Conservation (phyloP, 2,888 invertebrate species). For the Dicycla oo region DNA sequence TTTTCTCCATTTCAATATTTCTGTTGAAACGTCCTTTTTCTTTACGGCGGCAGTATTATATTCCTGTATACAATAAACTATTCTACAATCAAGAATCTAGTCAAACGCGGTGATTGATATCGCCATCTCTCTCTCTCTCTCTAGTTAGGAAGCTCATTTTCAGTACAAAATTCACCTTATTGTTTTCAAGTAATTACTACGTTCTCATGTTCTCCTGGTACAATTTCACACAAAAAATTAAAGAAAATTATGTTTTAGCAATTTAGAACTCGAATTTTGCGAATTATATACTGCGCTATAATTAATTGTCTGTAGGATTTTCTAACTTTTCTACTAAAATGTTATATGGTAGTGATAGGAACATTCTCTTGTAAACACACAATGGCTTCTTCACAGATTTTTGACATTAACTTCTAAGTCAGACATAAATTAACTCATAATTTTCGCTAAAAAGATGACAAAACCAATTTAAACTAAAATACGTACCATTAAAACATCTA, state of each 20-base stretch:
- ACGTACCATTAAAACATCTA: constrained; percentile 60
- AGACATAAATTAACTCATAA: neutral
- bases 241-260: neutral
- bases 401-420: constrained; percentile 26
- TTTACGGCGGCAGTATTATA: no score
- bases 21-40: no score
- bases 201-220: neutral
- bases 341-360: no score
- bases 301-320: neutral
- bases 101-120: neutral
- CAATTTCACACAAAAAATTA: neutral
- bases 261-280: no score
- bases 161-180: constrained; percentile 27
- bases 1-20: no score
- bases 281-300: neutral
- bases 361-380: constrained; percentile 21
- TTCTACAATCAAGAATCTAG: no score
- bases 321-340: neutral
- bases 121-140: neutral
- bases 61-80: neutral
- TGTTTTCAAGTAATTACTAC: constrained; percentile 6
- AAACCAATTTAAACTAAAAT: constrained; percentile 1
- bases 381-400: constrained; percentile 45
- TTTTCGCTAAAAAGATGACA: neutral
- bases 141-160: constrained; percentile 8